Conservation (phyloP, 2,888 invertebrate species). For the Smittia aterrima region DNA sequence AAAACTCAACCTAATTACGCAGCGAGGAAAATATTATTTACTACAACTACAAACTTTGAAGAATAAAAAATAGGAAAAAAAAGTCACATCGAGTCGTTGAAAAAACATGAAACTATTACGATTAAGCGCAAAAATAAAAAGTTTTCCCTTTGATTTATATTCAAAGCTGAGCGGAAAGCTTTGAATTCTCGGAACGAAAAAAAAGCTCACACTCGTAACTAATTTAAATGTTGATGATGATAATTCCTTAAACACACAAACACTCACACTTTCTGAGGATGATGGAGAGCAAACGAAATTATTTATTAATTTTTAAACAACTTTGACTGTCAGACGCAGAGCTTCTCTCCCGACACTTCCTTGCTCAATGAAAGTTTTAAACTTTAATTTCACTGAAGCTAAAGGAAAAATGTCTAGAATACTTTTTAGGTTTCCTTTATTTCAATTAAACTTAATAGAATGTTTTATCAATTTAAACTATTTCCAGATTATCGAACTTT, state of each 20-base stretch:
- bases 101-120: neutral
- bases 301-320: neutral
- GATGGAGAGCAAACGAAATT: neutral
- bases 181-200: neutral
- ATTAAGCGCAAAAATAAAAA: neutral
- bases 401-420: too few relatives aligned
- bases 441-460: too few relatives aligned
- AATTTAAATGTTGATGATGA: constrained; percentile 6
- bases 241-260: constrained; percentile 8
- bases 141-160: neutral
- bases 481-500: too few relatives aligned
- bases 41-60: constrained; percentile 9
- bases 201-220: neutral
- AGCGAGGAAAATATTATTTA: neutral
- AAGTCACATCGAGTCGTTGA: constrained; percentile 15
- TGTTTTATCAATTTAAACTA: too few relatives aligned
- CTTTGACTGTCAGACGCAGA: too few relatives aligned
- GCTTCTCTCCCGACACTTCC: too few relatives aligned
- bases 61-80: constrained; percentile 3
- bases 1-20: neutral
- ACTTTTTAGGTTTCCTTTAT: too few relatives aligned
- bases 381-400: too few relatives aligned
- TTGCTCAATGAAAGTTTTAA: too few relatives aligned
- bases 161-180: neutral
- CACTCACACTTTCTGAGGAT: neutral